A percentile compares a stretch with the other conserved stretches of the same genome.
These are phyloP conservation scores for Sigmodon hispidus DNA, from an alignment of 2,113 vertebrate genomes.

Conservation along the genomic window DNA sequence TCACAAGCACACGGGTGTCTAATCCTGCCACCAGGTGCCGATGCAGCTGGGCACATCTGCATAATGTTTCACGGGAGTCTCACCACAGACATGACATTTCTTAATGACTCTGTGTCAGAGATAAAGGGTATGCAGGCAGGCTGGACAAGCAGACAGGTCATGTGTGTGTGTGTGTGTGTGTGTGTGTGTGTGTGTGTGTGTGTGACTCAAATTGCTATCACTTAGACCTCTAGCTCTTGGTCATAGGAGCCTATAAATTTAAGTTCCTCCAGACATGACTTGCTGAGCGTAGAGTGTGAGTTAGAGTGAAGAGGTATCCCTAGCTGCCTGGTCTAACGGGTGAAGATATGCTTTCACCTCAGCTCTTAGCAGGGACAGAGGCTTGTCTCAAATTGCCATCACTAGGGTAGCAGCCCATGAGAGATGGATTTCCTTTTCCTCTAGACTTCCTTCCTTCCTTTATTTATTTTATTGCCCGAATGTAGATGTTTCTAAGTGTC, in stretches of 20 bases:
- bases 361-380: neutral
- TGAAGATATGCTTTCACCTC: neutral
- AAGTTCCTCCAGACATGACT: neutral
- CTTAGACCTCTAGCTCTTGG: neutral
- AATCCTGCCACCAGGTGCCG: neutral
- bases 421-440: neutral
- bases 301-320: neutral
- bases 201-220: neutral
- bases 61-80: neutral
- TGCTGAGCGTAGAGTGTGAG: too few relatives aligned
- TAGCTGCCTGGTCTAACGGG: neutral
- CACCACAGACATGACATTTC: accelerated
- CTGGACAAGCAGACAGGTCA: neutral
- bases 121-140: too few relatives aligned
- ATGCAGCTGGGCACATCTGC: accelerated
- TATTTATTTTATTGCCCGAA: neutral
- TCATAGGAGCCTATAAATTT: neutral
- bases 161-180: neutral
- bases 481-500: neutral
- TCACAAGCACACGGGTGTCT: neutral
- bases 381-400: neutral
- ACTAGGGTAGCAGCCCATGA: neutral
- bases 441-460: neutral
- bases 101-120: neutral
- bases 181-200: too few relatives aligned